A percentile compares a stretch with the other conserved stretches of the same genome.
Conservation (phyloP, 2,113 vertebrate genomes). For the Dromas ardeola region DNA sequence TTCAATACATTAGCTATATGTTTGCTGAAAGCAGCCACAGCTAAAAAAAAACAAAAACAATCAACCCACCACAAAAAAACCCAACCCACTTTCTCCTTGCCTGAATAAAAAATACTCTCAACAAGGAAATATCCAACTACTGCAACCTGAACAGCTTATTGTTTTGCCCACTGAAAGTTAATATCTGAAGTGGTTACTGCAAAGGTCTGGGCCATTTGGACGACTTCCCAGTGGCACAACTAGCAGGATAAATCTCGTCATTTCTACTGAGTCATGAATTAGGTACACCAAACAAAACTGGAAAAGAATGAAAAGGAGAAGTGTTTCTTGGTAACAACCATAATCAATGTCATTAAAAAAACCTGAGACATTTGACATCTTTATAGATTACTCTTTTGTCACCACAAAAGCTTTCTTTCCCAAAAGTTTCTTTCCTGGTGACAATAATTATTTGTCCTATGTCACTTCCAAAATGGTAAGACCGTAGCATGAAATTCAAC, state of each 20-base stretch:
- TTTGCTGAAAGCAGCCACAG: not conserved
- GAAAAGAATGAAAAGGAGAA: slow-evolving; percentile 52
- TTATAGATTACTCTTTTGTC: slow-evolving; percentile 25
- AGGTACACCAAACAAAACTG: slow-evolving; percentile 36
- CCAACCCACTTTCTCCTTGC: not conserved
- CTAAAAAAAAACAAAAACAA: not conserved
- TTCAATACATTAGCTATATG: not conserved
- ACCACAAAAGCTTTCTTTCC: not conserved
- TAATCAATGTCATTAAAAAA: slow-evolving; percentile 10
- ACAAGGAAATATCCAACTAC: slow-evolving; percentile 31
- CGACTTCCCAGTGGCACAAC: slow-evolving; percentile 61
- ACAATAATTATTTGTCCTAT: not conserved
- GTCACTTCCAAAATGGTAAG: not conserved
- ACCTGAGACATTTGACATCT: not conserved
- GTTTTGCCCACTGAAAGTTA: slow-evolving; percentile 64
- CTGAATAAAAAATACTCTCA: slow-evolving; percentile 23
- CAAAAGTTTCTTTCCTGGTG: not conserved
- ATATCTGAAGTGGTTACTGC: slow-evolving; percentile 60
- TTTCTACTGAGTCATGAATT: slow-evolving; percentile 64
- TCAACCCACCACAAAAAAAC: not conserved
- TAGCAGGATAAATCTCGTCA: slow-evolving; percentile 57
- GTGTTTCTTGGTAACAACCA: slow-evolving; percentile 40
- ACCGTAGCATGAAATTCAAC: not conserved
- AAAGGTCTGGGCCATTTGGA: slow-evolving; percentile 56
- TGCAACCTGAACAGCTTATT: slow-evolving; percentile 51